These are phyloP conservation scores for Micrasema longulum DNA, from an alignment of 1,140 invertebrate genomes.

Conservation along the genomic window DNA sequence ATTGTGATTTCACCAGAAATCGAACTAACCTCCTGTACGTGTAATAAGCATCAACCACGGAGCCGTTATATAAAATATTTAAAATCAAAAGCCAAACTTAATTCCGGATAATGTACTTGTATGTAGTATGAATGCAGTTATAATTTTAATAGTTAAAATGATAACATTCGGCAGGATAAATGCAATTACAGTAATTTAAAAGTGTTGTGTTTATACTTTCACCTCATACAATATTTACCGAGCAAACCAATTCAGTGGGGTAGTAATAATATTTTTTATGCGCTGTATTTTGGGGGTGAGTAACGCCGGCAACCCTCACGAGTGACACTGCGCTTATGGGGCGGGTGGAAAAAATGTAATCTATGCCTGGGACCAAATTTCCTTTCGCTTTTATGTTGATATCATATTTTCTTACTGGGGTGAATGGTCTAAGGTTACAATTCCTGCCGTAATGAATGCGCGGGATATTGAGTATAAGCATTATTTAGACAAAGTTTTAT, in stretches of 20 bases:
- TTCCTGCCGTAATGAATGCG: slow-evolving; percentile 40
- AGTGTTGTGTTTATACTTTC: slow-evolving; percentile 35
- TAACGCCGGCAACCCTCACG: slow-evolving; percentile 23
- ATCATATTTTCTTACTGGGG: slow-evolving; percentile 43
- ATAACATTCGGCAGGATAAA: too few relatives aligned
- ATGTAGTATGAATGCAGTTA: too few relatives aligned
- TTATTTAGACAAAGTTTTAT: too few relatives aligned
- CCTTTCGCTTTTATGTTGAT: slow-evolving; percentile 45
- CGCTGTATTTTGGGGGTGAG: slow-evolving; percentile 29
- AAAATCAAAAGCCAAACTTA: too few relatives aligned
- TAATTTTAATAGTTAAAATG: too few relatives aligned
- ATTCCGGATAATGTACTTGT: too few relatives aligned
- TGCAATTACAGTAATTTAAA: slow-evolving; percentile 36
- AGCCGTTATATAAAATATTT: too few relatives aligned
- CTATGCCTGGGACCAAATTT: slow-evolving; percentile 36
- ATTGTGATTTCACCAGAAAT: too few relatives aligned
- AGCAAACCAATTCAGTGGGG: slow-evolving; percentile 39
- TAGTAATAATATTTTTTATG: slow-evolving; percentile 40
- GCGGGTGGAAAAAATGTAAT: slow-evolving; percentile 31
- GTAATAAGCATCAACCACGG: too few relatives aligned
- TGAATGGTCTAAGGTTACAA: slow-evolving; percentile 36
- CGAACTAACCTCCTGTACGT: too few relatives aligned
- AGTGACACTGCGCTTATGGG: slow-evolving; percentile 35
- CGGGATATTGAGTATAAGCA: slow-evolving; percentile 25
- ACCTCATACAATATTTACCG: slow-evolving; percentile 37